Conservation (phyloP, 2,888 invertebrate species). For the Frankliniella fusca region DNA sequence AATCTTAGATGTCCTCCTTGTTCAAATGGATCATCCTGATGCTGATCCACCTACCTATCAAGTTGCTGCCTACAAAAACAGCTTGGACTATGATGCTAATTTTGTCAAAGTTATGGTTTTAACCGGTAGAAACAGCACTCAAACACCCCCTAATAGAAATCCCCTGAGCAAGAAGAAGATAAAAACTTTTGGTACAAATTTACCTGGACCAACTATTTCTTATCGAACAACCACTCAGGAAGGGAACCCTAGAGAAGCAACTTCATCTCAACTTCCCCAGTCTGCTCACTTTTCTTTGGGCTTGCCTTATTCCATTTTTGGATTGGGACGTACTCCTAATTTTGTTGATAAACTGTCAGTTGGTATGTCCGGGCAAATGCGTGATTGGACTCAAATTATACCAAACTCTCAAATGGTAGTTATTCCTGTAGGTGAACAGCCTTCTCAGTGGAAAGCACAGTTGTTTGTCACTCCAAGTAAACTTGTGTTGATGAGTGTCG, state of each 20-base stretch:
- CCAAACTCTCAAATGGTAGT: slow-evolving; percentile 97
- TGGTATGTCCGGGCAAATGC: slow-evolving; percentile 55
- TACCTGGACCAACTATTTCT: slow-evolving; percentile 83
- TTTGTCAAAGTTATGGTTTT: slow-evolving; percentile 93
- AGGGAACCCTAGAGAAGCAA: slow-evolving; percentile 72
- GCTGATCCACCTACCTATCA: slow-evolving; percentile 48
- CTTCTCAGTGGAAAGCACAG: slow-evolving; percentile 81
- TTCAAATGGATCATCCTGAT: slow-evolving; percentile 50
- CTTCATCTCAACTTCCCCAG: slow-evolving; percentile 84
- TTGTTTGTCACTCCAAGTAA: slow-evolving; percentile 93
- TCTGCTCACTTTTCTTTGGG: slow-evolving; percentile 90
- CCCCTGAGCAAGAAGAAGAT: slow-evolving; percentile 70
- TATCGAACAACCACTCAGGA: slow-evolving; percentile 87
- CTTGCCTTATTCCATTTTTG: slow-evolving; percentile 92
- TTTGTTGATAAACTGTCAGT: slow-evolving; percentile 88
- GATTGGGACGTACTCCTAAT: slow-evolving; percentile 95
- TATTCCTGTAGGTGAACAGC: slow-evolving; percentile 77
- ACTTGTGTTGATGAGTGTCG: slow-evolving; percentile 85
- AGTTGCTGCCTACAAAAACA: slow-evolving; percentile 79
- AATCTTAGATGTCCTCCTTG: slow-evolving; percentile 82
- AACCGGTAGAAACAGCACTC: slow-evolving; percentile 70
- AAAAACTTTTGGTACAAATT: slow-evolving; percentile 80
- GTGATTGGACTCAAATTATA: slow-evolving; percentile 86
- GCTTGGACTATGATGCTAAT: slow-evolving; percentile 88
- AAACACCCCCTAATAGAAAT: slow-evolving; percentile 61